Base-by-base conservation (phyloP, 2,797 vertebrate species). In the Halcyon chelicuti region DNA sequence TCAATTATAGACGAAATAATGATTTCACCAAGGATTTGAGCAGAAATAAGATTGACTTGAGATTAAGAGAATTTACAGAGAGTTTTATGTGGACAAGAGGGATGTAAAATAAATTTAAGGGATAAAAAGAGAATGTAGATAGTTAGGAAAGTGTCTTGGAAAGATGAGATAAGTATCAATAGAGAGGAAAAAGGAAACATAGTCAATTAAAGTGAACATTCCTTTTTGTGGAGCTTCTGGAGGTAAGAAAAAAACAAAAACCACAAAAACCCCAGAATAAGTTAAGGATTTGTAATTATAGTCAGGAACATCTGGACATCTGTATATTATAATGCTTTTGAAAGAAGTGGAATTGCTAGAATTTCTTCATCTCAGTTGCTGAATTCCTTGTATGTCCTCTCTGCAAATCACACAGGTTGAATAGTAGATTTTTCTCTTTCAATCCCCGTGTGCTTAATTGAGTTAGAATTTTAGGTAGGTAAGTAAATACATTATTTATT, bases 401-500 rank as follows among this genome's bases (percentile, higher is more conserved):
- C 26, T 81, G 55, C 10, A 74, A 71, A 71, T 42, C 61, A 28
- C 12, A 91, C 51, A 21, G 84, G 40, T 65, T 89, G 67, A 89
- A 67, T 12, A 63, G 19, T 25, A 62, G 28, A 60, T 72, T 88
- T 77, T 91, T 28, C 7, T 76, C 10, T 76, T 94, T 73, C 47
- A 86, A 60, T 88, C 55, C 79, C 79, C 73, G 12, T 67, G 70
- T 81, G 68, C 55, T 86, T 87, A 79, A 94, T 90, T 94, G 74
- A 78, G 46, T 47, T 85, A 58, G 77, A 81, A 83, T 88, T 79
- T 76, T 88, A 61, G 71, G n/a, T 58, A 72, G 62, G 26, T 72
- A 75, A 75, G 63, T 78, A 88, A 92, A 88, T 96, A 63, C 5
- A 78, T 96, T 95, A 80, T 90, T 95, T 90, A 92, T 93, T 46